These are phyloP conservation scores for Pavo muticus DNA, from an alignment of 2,113 vertebrate species.

Conservation along the genomic window DNA sequence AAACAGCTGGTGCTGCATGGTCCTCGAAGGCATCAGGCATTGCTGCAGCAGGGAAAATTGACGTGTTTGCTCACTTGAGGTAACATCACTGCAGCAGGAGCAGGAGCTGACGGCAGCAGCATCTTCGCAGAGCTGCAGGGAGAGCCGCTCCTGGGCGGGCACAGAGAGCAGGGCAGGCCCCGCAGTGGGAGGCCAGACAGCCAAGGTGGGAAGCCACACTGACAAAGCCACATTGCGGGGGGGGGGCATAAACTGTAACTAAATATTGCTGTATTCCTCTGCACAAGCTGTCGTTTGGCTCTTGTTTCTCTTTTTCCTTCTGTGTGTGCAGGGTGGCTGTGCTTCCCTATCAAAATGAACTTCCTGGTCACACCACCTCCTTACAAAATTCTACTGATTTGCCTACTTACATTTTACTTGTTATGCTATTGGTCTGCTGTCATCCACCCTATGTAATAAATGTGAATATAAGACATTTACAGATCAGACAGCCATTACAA, in stretches of 20 bases:
- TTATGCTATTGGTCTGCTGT: background rate
- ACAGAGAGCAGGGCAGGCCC: background rate
- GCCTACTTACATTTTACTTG: background rate
- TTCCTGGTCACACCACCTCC: background rate
- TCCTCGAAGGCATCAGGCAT: background rate
- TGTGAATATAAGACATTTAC: background rate
- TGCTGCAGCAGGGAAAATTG: rapidly evolving
- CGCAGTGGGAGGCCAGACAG: background rate
- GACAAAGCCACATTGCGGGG: background rate
- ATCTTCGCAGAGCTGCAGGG: background rate
- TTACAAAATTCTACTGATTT: background rate
- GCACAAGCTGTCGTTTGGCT: background rate
- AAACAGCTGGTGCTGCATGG: background rate
- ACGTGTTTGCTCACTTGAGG: rapidly evolving
- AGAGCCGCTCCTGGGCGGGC: background rate
- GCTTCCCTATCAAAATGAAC: background rate
- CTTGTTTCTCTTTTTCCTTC: background rate
- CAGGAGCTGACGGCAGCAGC: background rate
- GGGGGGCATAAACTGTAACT: background rate
- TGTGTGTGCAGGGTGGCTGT: rapidly evolving
- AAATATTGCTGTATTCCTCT: background rate
- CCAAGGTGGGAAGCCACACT: background rate
- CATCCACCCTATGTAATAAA: background rate
- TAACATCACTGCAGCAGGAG: background rate
- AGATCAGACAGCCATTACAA: background rate